phyloP scores from a whole-genome alignment of 2,888 invertebrate species.

The Melanargia galathea region DNA sequence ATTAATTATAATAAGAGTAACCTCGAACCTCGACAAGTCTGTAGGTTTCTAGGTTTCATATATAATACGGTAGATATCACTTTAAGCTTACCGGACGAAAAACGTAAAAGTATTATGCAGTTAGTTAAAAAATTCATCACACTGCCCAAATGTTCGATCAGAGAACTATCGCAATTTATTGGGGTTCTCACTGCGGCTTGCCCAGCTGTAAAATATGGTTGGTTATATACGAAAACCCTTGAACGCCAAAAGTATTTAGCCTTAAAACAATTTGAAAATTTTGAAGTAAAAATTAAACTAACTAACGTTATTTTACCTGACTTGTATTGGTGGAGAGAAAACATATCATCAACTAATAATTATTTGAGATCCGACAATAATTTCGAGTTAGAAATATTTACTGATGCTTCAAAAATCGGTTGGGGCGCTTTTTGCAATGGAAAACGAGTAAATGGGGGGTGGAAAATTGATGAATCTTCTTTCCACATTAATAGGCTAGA shows the following conservation, averaged over 20 bases:
- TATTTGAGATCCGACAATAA: background rate
- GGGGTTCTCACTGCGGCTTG: slow-evolving; percentile 30
- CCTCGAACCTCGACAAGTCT: slow-evolving; percentile 22
- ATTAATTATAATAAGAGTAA: slow-evolving; percentile 31
- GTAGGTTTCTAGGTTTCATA: slow-evolving; percentile 32
- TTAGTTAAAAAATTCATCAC: slow-evolving; percentile 23
- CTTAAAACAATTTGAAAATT: slow-evolving; percentile 9
- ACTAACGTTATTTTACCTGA: slow-evolving; percentile 18
- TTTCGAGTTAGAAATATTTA: slow-evolving; percentile 31
- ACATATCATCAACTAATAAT: slow-evolving; percentile 13
- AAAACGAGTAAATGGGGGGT: slow-evolving; percentile 27
- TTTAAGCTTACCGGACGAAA: slow-evolving; percentile 27
- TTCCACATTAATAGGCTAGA: background rate
- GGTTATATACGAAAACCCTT: slow-evolving; percentile 35
- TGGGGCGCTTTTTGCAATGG: slow-evolving; percentile 35
- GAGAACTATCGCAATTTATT: slow-evolving; percentile 29
- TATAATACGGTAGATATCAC: slow-evolving; percentile 19
- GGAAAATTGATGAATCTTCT: slow-evolving; percentile 29
- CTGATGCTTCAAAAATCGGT: slow-evolving; percentile 34
- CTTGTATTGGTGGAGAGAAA: slow-evolving; percentile 21
- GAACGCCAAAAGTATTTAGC: slow-evolving; percentile 35
- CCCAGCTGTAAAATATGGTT: slow-evolving; percentile 30
- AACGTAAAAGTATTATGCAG: slow-evolving; percentile 23
- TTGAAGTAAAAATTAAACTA: slow-evolving; percentile 23
- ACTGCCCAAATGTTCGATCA: slow-evolving; percentile 21